Conservation (phyloP, 2,888 invertebrate genomes). For the Monopis laevigella region DNA sequence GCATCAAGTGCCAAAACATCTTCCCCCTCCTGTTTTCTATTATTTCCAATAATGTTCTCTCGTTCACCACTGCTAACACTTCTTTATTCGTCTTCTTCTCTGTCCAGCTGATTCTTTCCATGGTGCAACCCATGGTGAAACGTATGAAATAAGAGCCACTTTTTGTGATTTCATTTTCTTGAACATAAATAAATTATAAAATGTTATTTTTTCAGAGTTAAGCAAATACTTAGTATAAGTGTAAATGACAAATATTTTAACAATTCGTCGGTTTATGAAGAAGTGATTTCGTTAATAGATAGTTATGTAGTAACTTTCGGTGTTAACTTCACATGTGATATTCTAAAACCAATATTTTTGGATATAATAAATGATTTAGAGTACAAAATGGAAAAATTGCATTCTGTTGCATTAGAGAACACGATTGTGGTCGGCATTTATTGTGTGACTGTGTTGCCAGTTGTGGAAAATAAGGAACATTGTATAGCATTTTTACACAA, state of each 20-base stretch:
- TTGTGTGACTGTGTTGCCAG: constrained; percentile 63
- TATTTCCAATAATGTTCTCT: background rate
- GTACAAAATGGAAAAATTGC: constrained; percentile 67
- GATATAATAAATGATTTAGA: constrained; percentile 69
- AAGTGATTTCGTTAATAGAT: constrained; percentile 40
- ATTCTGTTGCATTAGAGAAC: constrained; percentile 58
- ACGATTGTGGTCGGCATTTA: constrained; percentile 70
- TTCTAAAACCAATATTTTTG: constrained; percentile 67
- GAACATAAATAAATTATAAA: no score
- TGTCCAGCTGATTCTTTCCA: background rate
- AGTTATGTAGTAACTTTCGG: constrained; percentile 73
- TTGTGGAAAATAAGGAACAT: constrained; percentile 54
- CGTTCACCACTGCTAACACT: background rate
- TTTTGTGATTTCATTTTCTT: background rate
- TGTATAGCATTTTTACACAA: constrained; percentile 67
- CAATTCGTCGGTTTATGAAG: constrained; percentile 41
- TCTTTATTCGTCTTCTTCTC: background rate
- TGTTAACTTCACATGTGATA: constrained; percentile 63
- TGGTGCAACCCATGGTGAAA: background rate
- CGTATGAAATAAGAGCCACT: background rate
- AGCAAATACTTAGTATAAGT: constrained; percentile 44
- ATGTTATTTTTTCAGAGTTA: constrained; percentile 38
- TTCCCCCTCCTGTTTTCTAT: background rate
- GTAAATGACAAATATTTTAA: constrained; percentile 39
- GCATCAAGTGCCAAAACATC: no score